Evolutionary conservation across 2,888 invertebrate species (phyloP).

Genomic region (Trypoxylon attenuatum): DNA sequence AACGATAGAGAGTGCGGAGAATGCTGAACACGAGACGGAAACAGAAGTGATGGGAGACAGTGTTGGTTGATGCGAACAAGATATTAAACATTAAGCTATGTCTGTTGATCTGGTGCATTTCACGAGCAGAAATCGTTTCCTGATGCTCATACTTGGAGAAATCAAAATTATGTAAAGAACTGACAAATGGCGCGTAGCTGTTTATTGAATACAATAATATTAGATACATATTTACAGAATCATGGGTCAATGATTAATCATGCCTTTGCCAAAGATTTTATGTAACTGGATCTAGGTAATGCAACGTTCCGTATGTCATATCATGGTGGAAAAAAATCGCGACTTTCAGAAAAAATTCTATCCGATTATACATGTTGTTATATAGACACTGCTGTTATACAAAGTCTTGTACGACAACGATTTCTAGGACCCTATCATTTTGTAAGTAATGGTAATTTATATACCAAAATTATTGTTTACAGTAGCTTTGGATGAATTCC

Average conservation of each 20-base stretch:
- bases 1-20: conserved; percentile 51
- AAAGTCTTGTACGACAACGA: conserved; percentile 16
- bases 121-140: conserved; percentile 47
- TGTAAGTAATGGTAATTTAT: conserved; percentile 27
- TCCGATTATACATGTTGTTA: conserved; percentile 15
- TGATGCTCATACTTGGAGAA: conserved; percentile 59
- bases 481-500: conserved; percentile 11
- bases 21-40: conserved; percentile 56
- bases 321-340: conserved; percentile 22
- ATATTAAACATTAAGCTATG: conserved; percentile 33
- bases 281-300: conserved; percentile 61
- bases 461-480: conserved; percentile 20
- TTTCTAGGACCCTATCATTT: conserved; percentile 29
- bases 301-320: conserved; percentile 15
- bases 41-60: conserved; percentile 71
- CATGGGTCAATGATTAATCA: conserved; percentile 60
- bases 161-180: conserved; percentile 62
- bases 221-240: conserved; percentile 58
- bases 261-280: conserved; percentile 68
- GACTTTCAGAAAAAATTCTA: neutral
- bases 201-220: conserved; percentile 62
- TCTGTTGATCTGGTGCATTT: conserved; percentile 63
- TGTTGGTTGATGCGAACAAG: conserved; percentile 64
- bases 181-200: conserved; percentile 61
- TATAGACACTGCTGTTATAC: conserved; percentile 37